Evolutionary conservation across 1,140 invertebrate species (phyloP).

Genomic region (Pseudomyrmex concolor): DNA sequence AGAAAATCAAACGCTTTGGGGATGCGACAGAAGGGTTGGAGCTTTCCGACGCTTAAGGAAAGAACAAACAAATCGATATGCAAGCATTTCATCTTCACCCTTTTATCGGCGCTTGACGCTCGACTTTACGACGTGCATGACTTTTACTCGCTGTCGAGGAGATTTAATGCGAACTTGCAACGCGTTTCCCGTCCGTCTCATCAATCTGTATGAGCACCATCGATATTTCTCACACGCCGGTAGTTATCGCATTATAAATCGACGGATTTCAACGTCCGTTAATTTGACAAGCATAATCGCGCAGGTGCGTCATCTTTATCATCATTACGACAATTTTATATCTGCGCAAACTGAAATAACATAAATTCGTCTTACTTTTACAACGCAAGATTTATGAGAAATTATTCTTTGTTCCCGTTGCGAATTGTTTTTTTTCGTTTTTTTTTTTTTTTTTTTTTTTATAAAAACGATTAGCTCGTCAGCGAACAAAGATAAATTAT

Average conservation of each 20-base stretch:
- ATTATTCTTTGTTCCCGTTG: neutral
- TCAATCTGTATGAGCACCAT: slow-evolving; percentile 37
- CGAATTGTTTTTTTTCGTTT: neutral
- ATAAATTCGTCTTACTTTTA: neutral
- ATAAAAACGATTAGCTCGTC: neutral
- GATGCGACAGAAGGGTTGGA: slow-evolving; percentile 57
- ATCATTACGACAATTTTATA: slow-evolving; percentile 8
- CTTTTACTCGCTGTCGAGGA: slow-evolving; percentile 34
- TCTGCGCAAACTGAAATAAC: slow-evolving; percentile 18
- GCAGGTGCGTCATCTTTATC: neutral
- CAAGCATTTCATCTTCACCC: slow-evolving; percentile 78
- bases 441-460: slow-evolving; percentile 24
- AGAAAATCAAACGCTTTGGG: slow-evolving; percentile 70
- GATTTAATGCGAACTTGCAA: slow-evolving; percentile 54
- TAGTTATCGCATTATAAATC: slow-evolving; percentile 54
- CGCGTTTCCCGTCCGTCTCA: slow-evolving; percentile 45
- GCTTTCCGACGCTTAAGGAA: slow-evolving; percentile 63
- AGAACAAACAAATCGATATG: slow-evolving; percentile 82
- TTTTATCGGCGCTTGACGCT: slow-evolving; percentile 57
- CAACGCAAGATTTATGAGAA: neutral
- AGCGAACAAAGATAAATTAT: slow-evolving; percentile 1
- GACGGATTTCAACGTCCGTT: slow-evolving; percentile 26
- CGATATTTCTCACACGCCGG: slow-evolving; percentile 38
- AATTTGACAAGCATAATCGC: slow-evolving; percentile 22
- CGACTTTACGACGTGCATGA: slow-evolving; percentile 48